These are phyloP conservation scores for Neogobius melanostomus DNA, from an alignment of 2,113 vertebrate genomes.

Conservation along the genomic window DNA sequence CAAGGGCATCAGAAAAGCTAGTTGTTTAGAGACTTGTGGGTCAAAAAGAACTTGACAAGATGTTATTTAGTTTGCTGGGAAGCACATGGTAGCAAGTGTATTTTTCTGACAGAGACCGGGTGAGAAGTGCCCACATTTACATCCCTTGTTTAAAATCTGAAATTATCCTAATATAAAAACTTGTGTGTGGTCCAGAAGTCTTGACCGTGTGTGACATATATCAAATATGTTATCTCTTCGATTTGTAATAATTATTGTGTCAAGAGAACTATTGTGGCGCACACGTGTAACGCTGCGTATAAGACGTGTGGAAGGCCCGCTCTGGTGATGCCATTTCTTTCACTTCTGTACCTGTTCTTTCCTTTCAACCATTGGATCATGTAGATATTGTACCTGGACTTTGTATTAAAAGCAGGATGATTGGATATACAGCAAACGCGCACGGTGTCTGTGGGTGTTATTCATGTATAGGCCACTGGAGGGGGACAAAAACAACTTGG, in stretches of 20 bases:
- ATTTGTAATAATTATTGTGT: constrained; percentile 73
- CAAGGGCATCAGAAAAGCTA: constrained; percentile 44
- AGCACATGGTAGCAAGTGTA: constrained; percentile 74
- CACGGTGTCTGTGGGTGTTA: constrained; percentile 21
- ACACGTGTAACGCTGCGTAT: constrained; percentile 54
- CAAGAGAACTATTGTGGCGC: constrained; percentile 64
- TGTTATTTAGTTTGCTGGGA: constrained; percentile 62
- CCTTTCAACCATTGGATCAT: constrained; percentile 80
- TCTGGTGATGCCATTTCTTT: constrained; percentile 60
- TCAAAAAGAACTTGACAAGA: constrained; percentile 23
- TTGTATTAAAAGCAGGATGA: constrained; percentile 98
- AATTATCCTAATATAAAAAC: constrained; percentile 68
- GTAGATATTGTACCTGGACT: constrained; percentile 94
- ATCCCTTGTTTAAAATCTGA: constrained; percentile 52
- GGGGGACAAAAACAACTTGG: constrained; percentile 30
- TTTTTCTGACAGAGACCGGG: constrained; percentile 63
- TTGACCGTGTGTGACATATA: constrained; percentile 73
- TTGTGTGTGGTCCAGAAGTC: constrained; percentile 69
- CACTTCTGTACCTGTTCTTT: constrained; percentile 73
- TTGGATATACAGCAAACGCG: constrained; percentile 73
- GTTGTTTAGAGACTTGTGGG: constrained; percentile 48
- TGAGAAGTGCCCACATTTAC: constrained; percentile 43
- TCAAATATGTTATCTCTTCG: constrained; percentile 71
- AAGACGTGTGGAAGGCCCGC: constrained; percentile 64
- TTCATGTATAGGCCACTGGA: constrained; percentile 48